Percentiles rank a stretch among this genome's conserved stretches.
These are phyloP conservation scores for Ypsolopha scabrella DNA, from an alignment of 2,888 invertebrate species.

Conservation along the genomic window DNA sequence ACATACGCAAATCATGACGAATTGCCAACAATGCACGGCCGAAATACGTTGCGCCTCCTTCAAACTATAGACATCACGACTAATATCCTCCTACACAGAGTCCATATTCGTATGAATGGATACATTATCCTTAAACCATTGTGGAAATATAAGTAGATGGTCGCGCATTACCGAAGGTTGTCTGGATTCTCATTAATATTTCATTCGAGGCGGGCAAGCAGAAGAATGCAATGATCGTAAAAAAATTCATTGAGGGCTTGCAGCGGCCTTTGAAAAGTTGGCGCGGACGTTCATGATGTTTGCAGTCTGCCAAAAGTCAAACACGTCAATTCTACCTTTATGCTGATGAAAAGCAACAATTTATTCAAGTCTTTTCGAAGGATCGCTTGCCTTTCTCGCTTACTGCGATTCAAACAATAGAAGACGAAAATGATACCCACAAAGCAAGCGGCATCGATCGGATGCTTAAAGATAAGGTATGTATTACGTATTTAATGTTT, in stretches of 20 bases:
- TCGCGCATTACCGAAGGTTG: slow-evolving; percentile 19
- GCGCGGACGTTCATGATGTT: not conserved
- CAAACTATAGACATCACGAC: slow-evolving; percentile 21
- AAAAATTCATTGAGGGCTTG: slow-evolving; percentile 2
- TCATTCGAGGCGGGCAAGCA: slow-evolving; percentile 17
- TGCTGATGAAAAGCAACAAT: slow-evolving; percentile 30
- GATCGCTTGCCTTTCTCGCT: slow-evolving; percentile 10
- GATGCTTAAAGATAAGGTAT: no score
- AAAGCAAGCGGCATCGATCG: no score
- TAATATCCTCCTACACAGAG: slow-evolving; percentile 12
- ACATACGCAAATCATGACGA: slow-evolving; percentile 68
- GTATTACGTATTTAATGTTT: no score
- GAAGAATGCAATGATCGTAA: slow-evolving; percentile 18
- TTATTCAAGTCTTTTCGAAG: slow-evolving; percentile 27
- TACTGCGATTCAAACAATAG: no score
- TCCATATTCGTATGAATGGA: slow-evolving; percentile 18
- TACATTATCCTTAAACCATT: slow-evolving; percentile 21
- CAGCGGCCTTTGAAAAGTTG: not conserved
- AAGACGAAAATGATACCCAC: no score
- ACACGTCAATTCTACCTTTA: slow-evolving; percentile 14
- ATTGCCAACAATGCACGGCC: slow-evolving; percentile 53
- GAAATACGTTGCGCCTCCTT: slow-evolving; percentile 1
- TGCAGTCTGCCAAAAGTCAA: not conserved
- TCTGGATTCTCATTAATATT: slow-evolving; percentile 22
- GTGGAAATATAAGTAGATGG: slow-evolving; percentile 15